Percentiles rank a stretch among this genome's conserved stretches.
Evolutionary conservation across 2,797 vertebrate genomes (phyloP).

Genomic region (Sebastes minor): DNA sequence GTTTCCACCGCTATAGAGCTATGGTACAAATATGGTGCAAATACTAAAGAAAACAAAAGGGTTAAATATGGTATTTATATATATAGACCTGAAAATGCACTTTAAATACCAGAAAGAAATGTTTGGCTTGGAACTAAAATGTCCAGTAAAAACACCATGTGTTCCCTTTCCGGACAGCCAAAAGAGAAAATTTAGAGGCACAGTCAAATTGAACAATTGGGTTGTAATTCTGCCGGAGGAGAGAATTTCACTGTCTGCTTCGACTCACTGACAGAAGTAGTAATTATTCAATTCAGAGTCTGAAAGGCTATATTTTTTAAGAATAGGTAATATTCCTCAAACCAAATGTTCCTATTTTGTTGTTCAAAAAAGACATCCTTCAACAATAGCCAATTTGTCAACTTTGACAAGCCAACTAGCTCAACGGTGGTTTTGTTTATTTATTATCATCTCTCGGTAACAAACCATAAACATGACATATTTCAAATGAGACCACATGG

Average conservation of each 20-base stretch:
- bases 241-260: constrained; percentile 40
- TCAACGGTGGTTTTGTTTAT: constrained; percentile 40
- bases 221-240: constrained; percentile 41
- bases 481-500: constrained; percentile 40
- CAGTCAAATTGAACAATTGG: constrained; percentile 49
- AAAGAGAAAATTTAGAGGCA: constrained; percentile 40
- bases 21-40: not conserved
- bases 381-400: constrained; percentile 44
- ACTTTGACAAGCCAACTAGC: constrained; percentile 14
- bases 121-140: constrained; percentile 18
- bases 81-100: constrained; percentile 14
- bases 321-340: not conserved
- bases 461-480: constrained; percentile 49
- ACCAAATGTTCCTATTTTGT: constrained; percentile 21
- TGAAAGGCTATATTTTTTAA: not conserved
- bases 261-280: constrained; percentile 4
- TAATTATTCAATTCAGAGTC: constrained; percentile 26
- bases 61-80: not conserved
- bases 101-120: constrained; percentile 14
- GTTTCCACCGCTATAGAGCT: not conserved
- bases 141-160: constrained; percentile 41
- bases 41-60: not conserved
- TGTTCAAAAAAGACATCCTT: constrained; percentile 32
- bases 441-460: constrained; percentile 34
- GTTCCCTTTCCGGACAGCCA: constrained; percentile 11